Percentiles rank a stretch among this genome's conserved stretches.
These are phyloP conservation scores for Dynastes tityus DNA, from an alignment of 2,888 invertebrate species.

Conservation along the genomic window DNA sequence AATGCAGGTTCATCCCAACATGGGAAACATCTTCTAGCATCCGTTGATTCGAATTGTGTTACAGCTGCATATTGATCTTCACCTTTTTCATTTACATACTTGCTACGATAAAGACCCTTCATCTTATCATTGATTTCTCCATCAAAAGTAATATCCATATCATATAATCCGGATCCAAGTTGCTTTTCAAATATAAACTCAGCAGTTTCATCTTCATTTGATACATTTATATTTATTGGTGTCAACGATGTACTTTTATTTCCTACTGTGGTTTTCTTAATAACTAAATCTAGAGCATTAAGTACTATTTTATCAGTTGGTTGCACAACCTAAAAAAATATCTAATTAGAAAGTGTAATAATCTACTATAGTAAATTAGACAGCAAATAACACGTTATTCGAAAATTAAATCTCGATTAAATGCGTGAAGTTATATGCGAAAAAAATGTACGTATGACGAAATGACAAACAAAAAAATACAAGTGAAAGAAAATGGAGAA, in stretches of 20 bases:
- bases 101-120: slow-evolving; percentile 94
- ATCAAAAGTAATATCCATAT: slow-evolving; percentile 81
- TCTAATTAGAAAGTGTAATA: slow-evolving; percentile 31
- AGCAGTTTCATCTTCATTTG: slow-evolving; percentile 78
- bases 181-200: slow-evolving; percentile 77
- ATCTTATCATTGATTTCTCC: slow-evolving; percentile 93
- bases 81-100: slow-evolving; percentile 82
- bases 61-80: slow-evolving; percentile 88
- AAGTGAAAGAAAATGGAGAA: slow-evolving; percentile 32
- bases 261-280: slow-evolving; percentile 75
- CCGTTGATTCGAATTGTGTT: slow-evolving; percentile 92
- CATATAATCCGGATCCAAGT: slow-evolving; percentile 74
- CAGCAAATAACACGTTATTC: neutral
- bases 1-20: slow-evolving; percentile 98
- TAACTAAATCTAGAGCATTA: slow-evolving; percentile 83
- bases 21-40: slow-evolving; percentile 94
- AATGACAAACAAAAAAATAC: slow-evolving; percentile 54
- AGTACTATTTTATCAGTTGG: slow-evolving; percentile 80
- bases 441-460: slow-evolving; percentile 35
- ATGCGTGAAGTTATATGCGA: neutral
- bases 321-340: slow-evolving; percentile 77
- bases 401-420: neutral
- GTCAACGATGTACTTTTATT: slow-evolving; percentile 68
- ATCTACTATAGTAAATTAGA: slow-evolving; percentile 42
- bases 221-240: slow-evolving; percentile 66